Percentiles rank a stretch among this genome's conserved stretches.
phyloP scores from a whole-genome alignment of 2,113 vertebrate species.

The Neopipo cinnamomea region DNA sequence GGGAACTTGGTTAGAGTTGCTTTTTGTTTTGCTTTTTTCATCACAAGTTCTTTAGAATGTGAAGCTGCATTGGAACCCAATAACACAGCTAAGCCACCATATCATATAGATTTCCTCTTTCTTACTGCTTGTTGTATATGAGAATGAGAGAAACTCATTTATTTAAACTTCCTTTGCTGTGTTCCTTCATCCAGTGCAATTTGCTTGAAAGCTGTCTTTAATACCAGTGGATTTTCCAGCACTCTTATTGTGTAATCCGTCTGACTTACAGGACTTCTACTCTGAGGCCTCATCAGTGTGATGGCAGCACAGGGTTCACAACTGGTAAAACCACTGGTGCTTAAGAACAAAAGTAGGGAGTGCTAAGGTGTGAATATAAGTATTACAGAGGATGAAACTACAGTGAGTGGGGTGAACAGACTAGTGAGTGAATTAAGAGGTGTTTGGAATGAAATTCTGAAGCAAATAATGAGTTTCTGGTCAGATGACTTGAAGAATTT shows the following conservation, averaged over 20 bases:
- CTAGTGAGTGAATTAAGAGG: fast-evolving
- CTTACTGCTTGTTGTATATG: too few species aligned
- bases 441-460: background rate
- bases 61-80: background rate
- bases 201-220: background rate
- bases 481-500: background rate
- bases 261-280: fast-evolving
- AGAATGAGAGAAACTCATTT: background rate
- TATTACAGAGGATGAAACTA: background rate
- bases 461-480: background rate
- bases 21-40: background rate
- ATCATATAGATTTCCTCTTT: background rate
- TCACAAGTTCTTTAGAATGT: background rate
- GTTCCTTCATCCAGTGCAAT: background rate
- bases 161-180: background rate
- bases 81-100: background rate
- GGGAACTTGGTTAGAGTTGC: background rate
- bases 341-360: background rate
- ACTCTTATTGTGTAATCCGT: fast-evolving
- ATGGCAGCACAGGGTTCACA: background rate
- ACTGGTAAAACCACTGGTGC: background rate
- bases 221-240: background rate
- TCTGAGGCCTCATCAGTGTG: background rate
- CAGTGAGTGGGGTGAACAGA: background rate
- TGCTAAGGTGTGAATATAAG: background rate